Percentiles rank a stretch among this genome's conserved stretches.
These are phyloP conservation scores for Ceratotherium simum DNA, from an alignment of 2,113 vertebrate genomes.

Conservation along the genomic window DNA sequence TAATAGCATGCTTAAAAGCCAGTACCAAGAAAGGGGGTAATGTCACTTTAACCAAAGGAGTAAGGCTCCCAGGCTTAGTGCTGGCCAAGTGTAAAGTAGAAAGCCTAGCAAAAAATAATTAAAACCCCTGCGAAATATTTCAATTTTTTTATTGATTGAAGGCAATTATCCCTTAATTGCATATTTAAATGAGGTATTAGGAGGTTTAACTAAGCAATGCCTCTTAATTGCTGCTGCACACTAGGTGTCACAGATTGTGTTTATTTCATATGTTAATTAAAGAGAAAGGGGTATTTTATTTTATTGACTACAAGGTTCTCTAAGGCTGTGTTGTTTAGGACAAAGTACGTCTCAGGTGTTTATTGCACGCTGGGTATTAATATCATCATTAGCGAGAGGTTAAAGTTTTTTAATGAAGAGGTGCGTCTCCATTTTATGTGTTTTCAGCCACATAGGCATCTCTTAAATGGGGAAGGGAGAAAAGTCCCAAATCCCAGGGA, in stretches of 20 bases:
- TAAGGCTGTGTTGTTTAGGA: constrained; percentile 87
- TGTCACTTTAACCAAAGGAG: constrained; percentile 83
- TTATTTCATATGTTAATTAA: constrained; percentile 96
- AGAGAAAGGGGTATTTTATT: constrained; percentile 92
- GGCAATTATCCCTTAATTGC: constrained; percentile 95
- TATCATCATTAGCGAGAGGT: constrained; percentile 85
- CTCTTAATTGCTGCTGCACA: constrained; percentile 93
- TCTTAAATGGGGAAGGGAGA: constrained; percentile 49
- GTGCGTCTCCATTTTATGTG: constrained; percentile 74
- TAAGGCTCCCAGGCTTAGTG: constrained; percentile 74
- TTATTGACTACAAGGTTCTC: constrained; percentile 89
- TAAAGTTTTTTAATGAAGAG: constrained; percentile 86
- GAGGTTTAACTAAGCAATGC: constrained; percentile 94
- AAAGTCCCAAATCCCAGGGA: neutral
- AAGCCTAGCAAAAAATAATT: constrained; percentile 89
- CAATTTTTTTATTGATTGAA: constrained; percentile 95
- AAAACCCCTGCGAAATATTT: constrained; percentile 90
- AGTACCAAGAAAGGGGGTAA: constrained; percentile 78
- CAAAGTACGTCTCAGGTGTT: constrained; percentile 87
- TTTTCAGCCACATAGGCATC: constrained; percentile 78
- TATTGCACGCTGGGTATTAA: constrained; percentile 84
- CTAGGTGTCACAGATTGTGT: constrained; percentile 94
- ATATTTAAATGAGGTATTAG: constrained; percentile 95
- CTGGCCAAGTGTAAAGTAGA: constrained; percentile 81
- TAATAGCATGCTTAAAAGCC: constrained; percentile 80